Evolutionary conservation across 2,888 invertebrate species (phyloP).

Genomic region (Diaphora mendica): DNA sequence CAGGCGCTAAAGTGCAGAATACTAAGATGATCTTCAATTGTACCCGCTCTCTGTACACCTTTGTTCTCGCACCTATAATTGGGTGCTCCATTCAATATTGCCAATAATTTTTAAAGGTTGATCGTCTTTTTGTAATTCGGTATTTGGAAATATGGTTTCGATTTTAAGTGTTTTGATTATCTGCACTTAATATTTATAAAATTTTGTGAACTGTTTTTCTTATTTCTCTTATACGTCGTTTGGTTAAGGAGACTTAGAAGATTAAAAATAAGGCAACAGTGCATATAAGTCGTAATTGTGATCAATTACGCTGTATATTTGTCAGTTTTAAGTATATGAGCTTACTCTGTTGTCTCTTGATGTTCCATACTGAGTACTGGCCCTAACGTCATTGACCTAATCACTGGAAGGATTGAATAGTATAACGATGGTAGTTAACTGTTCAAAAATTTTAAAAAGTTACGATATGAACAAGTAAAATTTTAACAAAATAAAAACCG

Average conservation of each 20-base stretch:
- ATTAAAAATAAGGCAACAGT: no score
- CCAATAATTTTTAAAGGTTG: conserved; percentile 44
- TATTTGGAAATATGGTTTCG: conserved; percentile 16
- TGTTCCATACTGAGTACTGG: neutral
- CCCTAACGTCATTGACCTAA: neutral
- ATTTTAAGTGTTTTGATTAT: neutral
- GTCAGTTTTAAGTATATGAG: no score
- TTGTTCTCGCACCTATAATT: conserved; percentile 51
- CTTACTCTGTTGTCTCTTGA: neutral
- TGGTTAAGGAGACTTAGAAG: neutral
- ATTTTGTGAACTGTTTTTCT: neutral
- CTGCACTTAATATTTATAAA: conserved; percentile 4
- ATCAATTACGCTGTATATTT: no score
- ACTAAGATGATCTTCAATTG: conserved; percentile 56
- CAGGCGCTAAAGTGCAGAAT: conserved; percentile 62
- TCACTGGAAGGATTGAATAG: neutral
- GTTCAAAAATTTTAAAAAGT: no score
- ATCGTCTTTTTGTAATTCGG: conserved; percentile 42
- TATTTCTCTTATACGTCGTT: no score
- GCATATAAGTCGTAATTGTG: no score
- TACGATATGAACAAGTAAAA: no score
- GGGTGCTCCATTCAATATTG: conserved; percentile 50
- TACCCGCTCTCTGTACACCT: conserved; percentile 48
- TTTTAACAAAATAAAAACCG: no score
- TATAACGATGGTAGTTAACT: no score